A percentile compares a stretch with the other conserved stretches of the same genome.
Conservation (phyloP, 2,888 invertebrate species). For the Drosophila silvestris region DNA sequence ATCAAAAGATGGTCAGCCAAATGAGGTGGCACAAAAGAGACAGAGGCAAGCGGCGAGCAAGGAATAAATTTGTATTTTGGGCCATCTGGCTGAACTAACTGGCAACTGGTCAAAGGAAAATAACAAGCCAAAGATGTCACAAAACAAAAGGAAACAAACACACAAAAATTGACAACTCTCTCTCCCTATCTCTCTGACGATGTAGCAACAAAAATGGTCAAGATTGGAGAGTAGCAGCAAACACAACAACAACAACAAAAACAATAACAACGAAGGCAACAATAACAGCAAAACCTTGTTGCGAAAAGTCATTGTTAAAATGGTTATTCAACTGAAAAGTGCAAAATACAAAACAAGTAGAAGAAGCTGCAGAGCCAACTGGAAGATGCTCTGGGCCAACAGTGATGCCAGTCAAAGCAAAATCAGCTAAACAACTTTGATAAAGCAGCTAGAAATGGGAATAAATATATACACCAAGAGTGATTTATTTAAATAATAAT, state of each 20-base stretch:
- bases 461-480: background rate
- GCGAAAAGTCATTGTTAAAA: constrained; percentile 57
- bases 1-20: constrained; percentile 39
- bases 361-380: constrained; percentile 3
- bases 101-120: constrained; percentile 66
- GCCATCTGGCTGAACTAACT: constrained; percentile 45
- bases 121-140: constrained; percentile 72
- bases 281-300: constrained; percentile 17
- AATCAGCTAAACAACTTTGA: background rate
- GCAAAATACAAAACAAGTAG: constrained; percentile 53
- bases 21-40: constrained; percentile 18
- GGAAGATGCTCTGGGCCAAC: constrained; percentile 13
- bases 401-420: background rate
- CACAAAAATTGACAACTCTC: constrained; percentile 30
- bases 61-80: constrained; percentile 69
- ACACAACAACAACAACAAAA: constrained; percentile 13
- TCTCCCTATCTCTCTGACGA: background rate
- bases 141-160: constrained; percentile 37
- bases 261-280: constrained; percentile 15
- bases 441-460: background rate
- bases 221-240: constrained; percentile 18
- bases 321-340: constrained; percentile 58
- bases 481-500: background rate
- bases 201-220: constrained; percentile 26
- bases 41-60: background rate